phyloP scores from a whole-genome alignment of 2,888 invertebrate species.

The Orchestes rusci region DNA sequence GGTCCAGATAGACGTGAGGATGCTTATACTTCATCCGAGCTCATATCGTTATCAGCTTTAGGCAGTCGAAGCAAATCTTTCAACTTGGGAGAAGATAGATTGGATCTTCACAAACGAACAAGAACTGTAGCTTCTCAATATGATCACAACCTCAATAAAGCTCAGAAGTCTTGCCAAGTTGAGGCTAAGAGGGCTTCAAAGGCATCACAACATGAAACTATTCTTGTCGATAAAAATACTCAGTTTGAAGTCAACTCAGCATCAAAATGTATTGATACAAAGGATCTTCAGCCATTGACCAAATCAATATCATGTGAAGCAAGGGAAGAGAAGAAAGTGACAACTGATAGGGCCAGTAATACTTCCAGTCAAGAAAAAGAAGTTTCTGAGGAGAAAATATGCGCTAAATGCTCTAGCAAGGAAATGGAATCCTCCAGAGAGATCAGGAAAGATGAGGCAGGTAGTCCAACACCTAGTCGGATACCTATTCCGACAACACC shows the following conservation, averaged over 20 bases:
- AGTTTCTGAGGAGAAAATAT: slow-evolving; percentile 25
- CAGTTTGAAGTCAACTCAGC: slow-evolving; percentile 33
- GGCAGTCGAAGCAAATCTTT: slow-evolving; percentile 53
- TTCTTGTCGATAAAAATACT: slow-evolving; percentile 32
- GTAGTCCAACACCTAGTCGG: slow-evolving; percentile 36
- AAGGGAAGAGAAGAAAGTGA: slow-evolving; percentile 26
- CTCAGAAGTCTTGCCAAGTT: slow-evolving; percentile 38
- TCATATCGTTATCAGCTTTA: slow-evolving; percentile 47
- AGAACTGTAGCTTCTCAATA: slow-evolving; percentile 46
- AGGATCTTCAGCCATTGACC: slow-evolving; percentile 32
- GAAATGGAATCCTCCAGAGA: slow-evolving; percentile 31
- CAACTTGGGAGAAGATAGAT: slow-evolving; percentile 51
- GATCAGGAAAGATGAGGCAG: slow-evolving; percentile 30
- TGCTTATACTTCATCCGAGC: slow-evolving; percentile 38
- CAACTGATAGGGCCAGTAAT: slow-evolving; percentile 31
- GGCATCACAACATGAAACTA: slow-evolving; percentile 34
- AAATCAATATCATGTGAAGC: slow-evolving; percentile 34
- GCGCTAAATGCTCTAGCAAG: slow-evolving; percentile 33
- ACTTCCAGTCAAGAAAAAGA: slow-evolving; percentile 25
- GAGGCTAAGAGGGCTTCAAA: slow-evolving; percentile 35
- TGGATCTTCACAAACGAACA: slow-evolving; percentile 42
- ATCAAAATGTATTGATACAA: slow-evolving; percentile 38
- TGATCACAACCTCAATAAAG: slow-evolving; percentile 24
- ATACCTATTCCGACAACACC: slow-evolving; percentile 40
- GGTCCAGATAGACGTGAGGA: slow-evolving; percentile 46